Conservation (phyloP, 1,140 invertebrate species). For the Bombus superbus region DNA sequence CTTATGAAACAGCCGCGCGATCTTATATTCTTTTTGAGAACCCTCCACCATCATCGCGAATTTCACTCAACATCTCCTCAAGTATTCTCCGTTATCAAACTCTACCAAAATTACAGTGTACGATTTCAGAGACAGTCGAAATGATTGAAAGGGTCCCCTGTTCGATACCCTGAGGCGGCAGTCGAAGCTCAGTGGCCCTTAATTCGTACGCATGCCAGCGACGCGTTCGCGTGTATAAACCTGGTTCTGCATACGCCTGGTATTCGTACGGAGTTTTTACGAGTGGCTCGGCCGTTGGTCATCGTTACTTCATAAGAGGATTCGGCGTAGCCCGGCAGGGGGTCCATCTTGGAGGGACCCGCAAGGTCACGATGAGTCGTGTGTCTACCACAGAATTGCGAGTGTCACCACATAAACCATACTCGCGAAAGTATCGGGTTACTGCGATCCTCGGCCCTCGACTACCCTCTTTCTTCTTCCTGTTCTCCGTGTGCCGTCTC, state of each 20-base stretch:
- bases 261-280: slow-evolving; percentile 63
- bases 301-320: slow-evolving; percentile 66
- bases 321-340: slow-evolving; percentile 78
- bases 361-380: slow-evolving; percentile 72
- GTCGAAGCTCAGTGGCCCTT: not conserved
- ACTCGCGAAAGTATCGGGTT: slow-evolving; percentile 79
- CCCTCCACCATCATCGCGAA: no score
- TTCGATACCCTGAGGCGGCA: not conserved
- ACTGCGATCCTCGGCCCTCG: slow-evolving; percentile 54
- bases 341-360: slow-evolving; percentile 64
- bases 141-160: no score
- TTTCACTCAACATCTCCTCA: not conserved
- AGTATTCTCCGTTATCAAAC: not conserved
- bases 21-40: no score
- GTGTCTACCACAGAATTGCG: slow-evolving; percentile 74
- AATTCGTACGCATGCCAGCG: slow-evolving; percentile 27
- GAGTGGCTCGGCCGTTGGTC: slow-evolving; percentile 64
- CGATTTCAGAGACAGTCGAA: not conserved
- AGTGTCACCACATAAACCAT: slow-evolving; percentile 82
- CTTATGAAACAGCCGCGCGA: no score
- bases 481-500: slow-evolving; percentile 14
- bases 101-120: not conserved
- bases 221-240: slow-evolving; percentile 49
- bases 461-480: slow-evolving; percentile 34
- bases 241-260: slow-evolving; percentile 46